These are phyloP conservation scores for Amiota mariae DNA, from an alignment of 2,888 invertebrate species.

Conservation along the genomic window DNA sequence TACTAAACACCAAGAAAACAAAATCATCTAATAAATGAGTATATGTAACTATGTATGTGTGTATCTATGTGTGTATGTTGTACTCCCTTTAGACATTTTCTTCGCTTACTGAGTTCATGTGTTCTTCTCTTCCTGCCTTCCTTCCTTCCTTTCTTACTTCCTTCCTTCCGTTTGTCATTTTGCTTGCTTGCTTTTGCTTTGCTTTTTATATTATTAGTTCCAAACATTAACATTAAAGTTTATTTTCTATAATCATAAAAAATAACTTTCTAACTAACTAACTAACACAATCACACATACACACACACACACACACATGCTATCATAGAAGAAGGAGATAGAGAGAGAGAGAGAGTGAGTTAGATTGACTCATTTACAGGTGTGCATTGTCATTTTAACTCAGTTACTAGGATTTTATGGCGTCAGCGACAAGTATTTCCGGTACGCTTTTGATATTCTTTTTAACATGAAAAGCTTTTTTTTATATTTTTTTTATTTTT, in stretches of 20 bases:
- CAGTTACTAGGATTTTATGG: background rate
- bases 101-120: constrained; percentile 30
- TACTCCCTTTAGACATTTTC: background rate
- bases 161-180: constrained; percentile 10
- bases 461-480: too few relatives aligned
- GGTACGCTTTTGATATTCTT: background rate
- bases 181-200: background rate
- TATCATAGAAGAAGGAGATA: background rate
- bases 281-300: too few relatives aligned
- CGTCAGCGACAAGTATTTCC: background rate
- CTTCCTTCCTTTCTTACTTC: background rate
- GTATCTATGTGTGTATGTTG: constrained; percentile 14
- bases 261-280: constrained; percentile 37
- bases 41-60: constrained; percentile 6
- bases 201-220: constrained; percentile 10
- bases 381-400: constrained; percentile 9
- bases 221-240: constrained; percentile 54
- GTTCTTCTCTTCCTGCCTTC: constrained; percentile 32
- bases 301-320: too few relatives aligned
- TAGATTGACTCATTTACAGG: too few relatives aligned
- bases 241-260: constrained; percentile 63
- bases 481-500: too few relatives aligned
- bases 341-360: background rate
- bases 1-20: constrained; percentile 51
- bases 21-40: constrained; percentile 31